These are phyloP conservation scores for Allobates femoralis DNA, from an alignment of 2,797 vertebrate species.

Conservation along the genomic window DNA sequence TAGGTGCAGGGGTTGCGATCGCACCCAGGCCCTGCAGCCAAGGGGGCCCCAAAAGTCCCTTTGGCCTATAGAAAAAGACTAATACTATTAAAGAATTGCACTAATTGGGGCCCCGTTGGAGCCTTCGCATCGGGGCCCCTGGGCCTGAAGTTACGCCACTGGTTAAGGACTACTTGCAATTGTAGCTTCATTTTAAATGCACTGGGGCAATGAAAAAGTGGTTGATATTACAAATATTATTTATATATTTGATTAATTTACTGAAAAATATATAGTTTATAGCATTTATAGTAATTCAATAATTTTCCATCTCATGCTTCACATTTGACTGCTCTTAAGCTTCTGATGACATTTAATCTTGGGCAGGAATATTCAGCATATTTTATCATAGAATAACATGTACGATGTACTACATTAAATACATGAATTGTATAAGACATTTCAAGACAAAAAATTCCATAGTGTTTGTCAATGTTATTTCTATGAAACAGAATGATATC, in stretches of 20 bases:
- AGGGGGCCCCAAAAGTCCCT: too few species aligned
- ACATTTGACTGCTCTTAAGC: constrained; percentile 17
- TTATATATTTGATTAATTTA: neutral
- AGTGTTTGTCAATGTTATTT: constrained; percentile 56
- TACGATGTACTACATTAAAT: too few species aligned
- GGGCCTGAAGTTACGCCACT: too few species aligned
- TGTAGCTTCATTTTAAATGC: neutral
- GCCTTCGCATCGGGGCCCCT: too few species aligned
- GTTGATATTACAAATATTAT: neutral
- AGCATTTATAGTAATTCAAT: neutral
- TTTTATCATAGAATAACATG: constrained; percentile 43
- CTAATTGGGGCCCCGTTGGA: too few species aligned
- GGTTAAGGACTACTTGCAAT: too few species aligned
- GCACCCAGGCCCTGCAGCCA: too few species aligned
- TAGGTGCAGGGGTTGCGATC: too few species aligned
- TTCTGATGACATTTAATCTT: constrained; percentile 49
- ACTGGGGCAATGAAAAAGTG: neutral
- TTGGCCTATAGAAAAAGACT: too few species aligned
- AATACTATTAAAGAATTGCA: too few species aligned
- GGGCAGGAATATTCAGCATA: constrained; percentile 43
- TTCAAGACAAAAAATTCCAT: constrained; percentile 56
- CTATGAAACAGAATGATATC: constrained; percentile 53
- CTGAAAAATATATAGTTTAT: neutral
- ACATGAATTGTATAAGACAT: constrained; percentile 59
- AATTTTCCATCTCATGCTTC: neutral